Evolutionary conservation across 2,888 invertebrate species (phyloP), one percentile per base, ranked within the genome.

Genomic region (Desoria tigrina): DNA sequence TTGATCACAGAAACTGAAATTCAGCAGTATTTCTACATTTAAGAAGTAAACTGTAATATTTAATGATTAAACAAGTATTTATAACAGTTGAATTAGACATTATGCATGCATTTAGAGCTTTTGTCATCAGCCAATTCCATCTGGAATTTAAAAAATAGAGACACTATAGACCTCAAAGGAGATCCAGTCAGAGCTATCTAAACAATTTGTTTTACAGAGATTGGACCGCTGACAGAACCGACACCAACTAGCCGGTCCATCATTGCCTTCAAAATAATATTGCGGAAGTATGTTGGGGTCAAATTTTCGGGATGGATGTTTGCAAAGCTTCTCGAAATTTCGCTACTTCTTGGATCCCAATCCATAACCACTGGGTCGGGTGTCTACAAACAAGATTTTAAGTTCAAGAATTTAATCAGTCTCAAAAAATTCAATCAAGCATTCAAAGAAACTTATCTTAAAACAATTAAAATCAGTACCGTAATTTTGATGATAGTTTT

Each of bases 211-310:
- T 32, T 32, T 32, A 11, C 32, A 32, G 11, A 11, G 32, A 32
- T 11, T 32, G 32, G 11, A 32, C 6, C 6, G 11, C 4, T 32
- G 32, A 11, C 32, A 32, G 32, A 32, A 11, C 11, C 11, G 32
- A 32, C 32, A 7, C 32, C 32, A 7, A 32, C 32, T 28, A 68
- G 26, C 27, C 49, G 61, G 24, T 68, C 65, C 68, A 68, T 68
- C 14, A 68, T 21, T 42, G 62, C 57, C 32, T 62, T 39, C 16
- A 68, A 11, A 42, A 68, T 58, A 21, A 65, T 68, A 26, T 68
- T 68, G 1, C 68, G 49, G 3, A 68, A 26, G 53, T 60, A 68
- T 2, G 65, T 59, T 6, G 68, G 68, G 59, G 65, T 65, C 18
- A 57, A 37, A 11, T 57, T 57, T 14, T 57, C 57, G 4, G 57